Evolutionary conservation across 2,888 invertebrate species (phyloP).

Genomic region (Euspilapteryx auroguttella): DNA sequence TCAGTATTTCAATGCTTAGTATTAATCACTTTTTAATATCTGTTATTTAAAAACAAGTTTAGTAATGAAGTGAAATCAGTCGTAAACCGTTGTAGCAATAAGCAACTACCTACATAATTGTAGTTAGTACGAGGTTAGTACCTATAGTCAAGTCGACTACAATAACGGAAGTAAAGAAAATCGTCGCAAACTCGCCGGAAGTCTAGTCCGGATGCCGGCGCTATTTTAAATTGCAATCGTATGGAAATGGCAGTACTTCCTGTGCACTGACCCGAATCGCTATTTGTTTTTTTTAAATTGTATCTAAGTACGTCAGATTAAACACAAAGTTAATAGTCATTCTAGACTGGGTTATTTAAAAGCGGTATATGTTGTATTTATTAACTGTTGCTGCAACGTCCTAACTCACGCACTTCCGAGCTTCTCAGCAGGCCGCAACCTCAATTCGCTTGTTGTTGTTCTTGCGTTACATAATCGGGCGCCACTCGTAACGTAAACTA

Average conservation of each 20-base stretch:
- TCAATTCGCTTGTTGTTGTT: constrained; percentile 45
- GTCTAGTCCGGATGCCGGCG: constrained; percentile 25
- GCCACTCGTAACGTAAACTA: constrained; percentile 52
- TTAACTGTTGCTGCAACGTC: constrained; percentile 21
- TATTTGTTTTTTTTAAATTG: too few relatives aligned
- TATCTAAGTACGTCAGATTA: too few relatives aligned
- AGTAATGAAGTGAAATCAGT: too few relatives aligned
- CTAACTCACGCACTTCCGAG: constrained; percentile 23
- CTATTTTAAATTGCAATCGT: constrained; percentile 35
- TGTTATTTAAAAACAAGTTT: too few relatives aligned
- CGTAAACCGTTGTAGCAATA: too few relatives aligned
- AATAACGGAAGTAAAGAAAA: constrained; percentile 13
- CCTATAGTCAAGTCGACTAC: background rate
- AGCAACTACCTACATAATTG: too few relatives aligned
- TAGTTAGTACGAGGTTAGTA: too few relatives aligned
- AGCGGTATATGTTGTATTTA: too few relatives aligned
- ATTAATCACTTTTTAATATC: too few relatives aligned
- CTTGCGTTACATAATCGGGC: constrained; percentile 50
- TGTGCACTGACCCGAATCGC: constrained; percentile 18
- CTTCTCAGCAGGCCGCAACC: constrained; percentile 31
- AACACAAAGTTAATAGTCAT: too few relatives aligned
- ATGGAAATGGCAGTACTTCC: constrained; percentile 36
- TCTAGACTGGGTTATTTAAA: too few relatives aligned
- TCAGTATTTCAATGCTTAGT: too few relatives aligned
- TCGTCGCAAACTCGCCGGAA: constrained; percentile 22